These are phyloP conservation scores for Aleiodes testaceus DNA, from an alignment of 2,888 invertebrate species.

Conservation along the genomic window DNA sequence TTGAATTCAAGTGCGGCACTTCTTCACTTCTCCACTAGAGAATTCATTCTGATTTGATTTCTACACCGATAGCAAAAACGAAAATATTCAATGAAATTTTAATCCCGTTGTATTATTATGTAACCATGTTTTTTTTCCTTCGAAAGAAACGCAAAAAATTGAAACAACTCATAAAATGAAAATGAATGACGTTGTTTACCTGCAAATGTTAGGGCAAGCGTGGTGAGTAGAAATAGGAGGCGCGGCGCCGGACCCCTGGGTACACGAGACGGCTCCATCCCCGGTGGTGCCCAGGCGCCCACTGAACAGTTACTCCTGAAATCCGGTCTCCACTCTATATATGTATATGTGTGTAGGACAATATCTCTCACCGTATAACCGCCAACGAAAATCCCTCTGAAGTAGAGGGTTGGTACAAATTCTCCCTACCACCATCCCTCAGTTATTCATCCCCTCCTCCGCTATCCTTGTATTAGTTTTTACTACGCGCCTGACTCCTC, in stretches of 20 bases:
- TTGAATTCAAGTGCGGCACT: background rate
- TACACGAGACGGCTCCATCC: constrained; percentile 68
- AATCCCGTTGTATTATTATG: background rate
- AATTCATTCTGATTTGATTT: no score
- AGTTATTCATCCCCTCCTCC: constrained; percentile 18
- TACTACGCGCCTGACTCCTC: constrained; percentile 40
- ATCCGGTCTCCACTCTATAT: background rate
- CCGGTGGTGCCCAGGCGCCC: constrained; percentile 64
- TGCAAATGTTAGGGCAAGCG: constrained; percentile 67
- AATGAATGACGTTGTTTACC: constrained; percentile 56
- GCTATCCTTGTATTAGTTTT: constrained; percentile 35
- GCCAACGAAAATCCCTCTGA: constrained; percentile 18
- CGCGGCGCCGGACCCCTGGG: constrained; percentile 68
- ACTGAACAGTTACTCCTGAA: constrained; percentile 49
- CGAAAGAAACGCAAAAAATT: constrained; percentile 17
- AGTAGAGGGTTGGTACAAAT: constrained; percentile 37
- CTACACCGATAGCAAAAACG: background rate
- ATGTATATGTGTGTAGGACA: background rate
- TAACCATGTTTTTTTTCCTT: constrained; percentile 2
- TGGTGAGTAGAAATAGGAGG: constrained; percentile 72
- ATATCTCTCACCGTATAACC: constrained; percentile 46
- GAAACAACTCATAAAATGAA: background rate
- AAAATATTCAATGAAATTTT: background rate
- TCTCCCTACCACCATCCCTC: constrained; percentile 10
- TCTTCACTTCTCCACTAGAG: background rate